Evolutionary conservation across 2,113 vertebrate species (phyloP), one percentile per base, ranked within the genome.

Genomic region (Nycticryphes semicollaris): DNA sequence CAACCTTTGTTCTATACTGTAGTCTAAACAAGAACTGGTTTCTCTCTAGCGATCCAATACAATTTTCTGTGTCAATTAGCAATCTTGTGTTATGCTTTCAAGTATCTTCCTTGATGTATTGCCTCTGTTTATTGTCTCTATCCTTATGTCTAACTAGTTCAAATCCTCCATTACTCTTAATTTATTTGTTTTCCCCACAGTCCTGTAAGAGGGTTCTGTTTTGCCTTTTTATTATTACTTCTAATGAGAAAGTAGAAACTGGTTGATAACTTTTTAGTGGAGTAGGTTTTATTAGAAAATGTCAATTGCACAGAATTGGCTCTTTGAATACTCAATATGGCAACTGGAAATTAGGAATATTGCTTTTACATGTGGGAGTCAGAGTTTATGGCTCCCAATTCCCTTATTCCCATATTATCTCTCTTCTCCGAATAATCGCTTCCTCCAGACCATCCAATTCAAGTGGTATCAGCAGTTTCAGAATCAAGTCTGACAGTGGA

Each of bases 261-360:
- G 50, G n/a, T 43, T 94, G 54, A 84, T 92, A 93, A 81, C 30
- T 63, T 92, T 90, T 80, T 75, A n/a, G 30, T 59, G 33, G 50
- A 91, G 84, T 59, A 63, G 25, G 15, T 81, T 96, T 96, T 59
- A 92, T 96, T 83, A 90, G 76, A 87, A 95, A 86, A 92, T 53
- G 39, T 72, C 70, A 66, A 0, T 69, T 91, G 53, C 11, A 2
- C 14, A 64, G n/a, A 87, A 89, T 45, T 79, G n/a, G 17, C 39
- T 68, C 84, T 91, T 31, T 75, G 39, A 91, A 84, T 94, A 93
- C 53, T 84, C 25, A 39, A 19, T 62, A 50, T 50, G 27, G 57
- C 45, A 87, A 41, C n/a, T 79, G 50, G 41, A 95, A 95, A 82
- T 89, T 62, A 85, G 28, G 25, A 64, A 68, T 82, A 68, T 79